Conservation (phyloP, 2,797 vertebrate species). For the Megaceryle alcyon region DNA sequence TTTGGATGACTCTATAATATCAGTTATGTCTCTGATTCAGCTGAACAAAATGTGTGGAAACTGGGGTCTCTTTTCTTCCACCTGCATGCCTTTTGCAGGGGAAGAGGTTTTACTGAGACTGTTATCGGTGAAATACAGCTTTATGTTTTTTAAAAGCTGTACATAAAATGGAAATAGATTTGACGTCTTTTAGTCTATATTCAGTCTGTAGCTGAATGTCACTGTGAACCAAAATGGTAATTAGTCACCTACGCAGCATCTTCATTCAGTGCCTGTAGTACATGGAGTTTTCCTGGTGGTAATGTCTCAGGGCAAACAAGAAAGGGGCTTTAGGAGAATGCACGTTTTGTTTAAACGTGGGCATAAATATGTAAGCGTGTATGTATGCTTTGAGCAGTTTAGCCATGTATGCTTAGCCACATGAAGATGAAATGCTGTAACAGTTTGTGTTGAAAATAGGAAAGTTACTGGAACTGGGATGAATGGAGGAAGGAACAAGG, state of each 20-base stretch:
- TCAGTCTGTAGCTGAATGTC: not conserved
- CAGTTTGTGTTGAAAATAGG: not conserved
- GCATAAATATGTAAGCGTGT: not conserved
- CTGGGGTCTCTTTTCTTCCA: not conserved
- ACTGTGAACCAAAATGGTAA: slow-evolving; percentile 32
- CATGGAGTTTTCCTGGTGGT: slow-evolving; percentile 13
- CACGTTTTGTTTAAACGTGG: slow-evolving; percentile 21
- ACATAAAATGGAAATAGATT: not conserved
- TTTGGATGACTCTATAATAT: slow-evolving; percentile 4
- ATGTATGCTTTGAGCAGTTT: slow-evolving; percentile 1
- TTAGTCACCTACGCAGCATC: slow-evolving; percentile 52
- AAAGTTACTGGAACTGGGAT: not conserved
- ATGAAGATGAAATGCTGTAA: slow-evolving; percentile 23
- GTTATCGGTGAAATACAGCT: not conserved
- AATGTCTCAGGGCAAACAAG: slow-evolving; percentile 23
- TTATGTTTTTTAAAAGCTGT: not conserved
- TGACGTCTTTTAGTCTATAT: not conserved
- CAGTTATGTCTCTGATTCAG: not conserved
- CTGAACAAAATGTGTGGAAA: not conserved
- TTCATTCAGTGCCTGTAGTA: slow-evolving; percentile 46
- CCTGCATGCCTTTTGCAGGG: not conserved
- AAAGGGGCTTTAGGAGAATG: not conserved
- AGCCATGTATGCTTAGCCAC: not conserved
- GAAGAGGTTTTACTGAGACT: not conserved
- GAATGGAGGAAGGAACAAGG: not conserved